Conservation (phyloP, 1,140 invertebrate genomes). For the Gonioctena quinquepunctata region DNA sequence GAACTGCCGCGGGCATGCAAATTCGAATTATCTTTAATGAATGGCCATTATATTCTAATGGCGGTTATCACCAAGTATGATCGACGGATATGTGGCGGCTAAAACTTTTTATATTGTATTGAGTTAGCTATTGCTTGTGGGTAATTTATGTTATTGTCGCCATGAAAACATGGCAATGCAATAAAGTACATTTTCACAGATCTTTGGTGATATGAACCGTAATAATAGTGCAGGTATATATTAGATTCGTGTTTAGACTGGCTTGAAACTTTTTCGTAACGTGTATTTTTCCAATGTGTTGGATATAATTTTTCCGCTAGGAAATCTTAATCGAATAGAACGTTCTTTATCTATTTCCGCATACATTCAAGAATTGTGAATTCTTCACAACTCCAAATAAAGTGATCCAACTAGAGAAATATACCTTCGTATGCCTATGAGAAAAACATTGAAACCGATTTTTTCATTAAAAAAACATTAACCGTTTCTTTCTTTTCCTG, state of each 20-base stretch:
- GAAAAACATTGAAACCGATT: too few species aligned
- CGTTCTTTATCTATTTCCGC: too few species aligned
- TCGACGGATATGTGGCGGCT: background rate
- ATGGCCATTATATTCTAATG: background rate
- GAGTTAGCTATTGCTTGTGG: background rate
- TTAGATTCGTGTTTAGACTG: background rate
- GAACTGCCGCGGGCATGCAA: slow-evolving; percentile 25
- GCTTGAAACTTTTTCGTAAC: background rate
- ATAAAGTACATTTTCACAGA: background rate
- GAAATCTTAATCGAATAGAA: too few species aligned
- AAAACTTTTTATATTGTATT: background rate
- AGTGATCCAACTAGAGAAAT: too few species aligned
- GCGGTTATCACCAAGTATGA: background rate
- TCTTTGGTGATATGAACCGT: background rate
- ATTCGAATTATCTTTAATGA: slow-evolving; percentile 9
- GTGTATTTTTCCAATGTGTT: too few species aligned
- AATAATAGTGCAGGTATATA: background rate
- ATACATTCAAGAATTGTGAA: too few species aligned
- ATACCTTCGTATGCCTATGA: too few species aligned
- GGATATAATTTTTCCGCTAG: too few species aligned
- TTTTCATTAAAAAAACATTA: too few species aligned
- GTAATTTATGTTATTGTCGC: background rate
- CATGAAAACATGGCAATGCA: background rate
- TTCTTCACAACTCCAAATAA: too few species aligned
- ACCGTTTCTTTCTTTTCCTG: too few species aligned